Evolutionary conservation across 2,888 invertebrate species (phyloP), one percentile per base, ranked within the genome.

Genomic region (Drosophila pseudotalamancana): DNA sequence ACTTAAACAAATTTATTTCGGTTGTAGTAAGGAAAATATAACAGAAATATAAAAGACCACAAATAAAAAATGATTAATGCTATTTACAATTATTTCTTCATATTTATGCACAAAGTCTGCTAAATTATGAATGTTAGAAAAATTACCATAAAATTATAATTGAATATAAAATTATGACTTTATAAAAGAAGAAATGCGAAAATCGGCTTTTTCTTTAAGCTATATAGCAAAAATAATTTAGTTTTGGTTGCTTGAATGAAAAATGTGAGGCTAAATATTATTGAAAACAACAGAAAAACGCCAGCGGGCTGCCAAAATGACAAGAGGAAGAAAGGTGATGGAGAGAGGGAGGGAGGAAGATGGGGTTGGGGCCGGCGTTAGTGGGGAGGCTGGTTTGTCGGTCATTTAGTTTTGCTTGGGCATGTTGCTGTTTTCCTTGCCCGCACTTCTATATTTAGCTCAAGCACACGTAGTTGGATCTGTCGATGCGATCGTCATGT

Each of bases 391-490:
- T 23, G 51, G 70, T 72, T 62, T 57, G 67, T 62, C 63, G 69
- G 60, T 68, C 66, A 64, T 49, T 75, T 65, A 9, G 57, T 57
- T 71, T n/a, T 69, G 72, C 57, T 64, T 72, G 75, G 73, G 76
- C 71, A 85, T 79, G 61, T 63, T 72, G 62, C 60, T 59, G 48
- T 46, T 72, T 72, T 60, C 55, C 54, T 71, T 60, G 72, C 72
- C 67, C 59, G 61, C 57, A 53, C 63, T 60, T 65, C 80, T 84
- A 84, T 73, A 68, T 66, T 57, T 84, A 83, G 86, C 63, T 49
- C 71, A 83, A 84, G 86, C 83, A 83, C 83, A 86, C 83, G 83
- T 84, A 78, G 80, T 82, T 81, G 81, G 63, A 71, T 73, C 73
- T 73, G 73, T 78, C 76, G 84, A 81, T 78, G 72, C 72, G 78